Base-by-base conservation (phyloP, 2,797 vertebrate genomes). In the Myripristis jacobus region DNA sequence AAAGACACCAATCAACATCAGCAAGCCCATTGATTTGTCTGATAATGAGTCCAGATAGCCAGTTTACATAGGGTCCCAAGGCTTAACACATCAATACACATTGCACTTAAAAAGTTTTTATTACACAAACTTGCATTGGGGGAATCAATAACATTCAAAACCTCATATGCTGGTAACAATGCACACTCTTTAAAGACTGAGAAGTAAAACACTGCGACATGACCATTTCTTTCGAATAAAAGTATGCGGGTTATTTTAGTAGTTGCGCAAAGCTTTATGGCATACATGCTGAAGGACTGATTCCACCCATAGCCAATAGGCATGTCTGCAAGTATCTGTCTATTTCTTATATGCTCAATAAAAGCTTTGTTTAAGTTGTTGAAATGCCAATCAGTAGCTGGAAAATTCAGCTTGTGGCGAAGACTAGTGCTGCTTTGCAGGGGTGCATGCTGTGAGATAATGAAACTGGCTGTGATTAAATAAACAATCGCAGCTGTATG, bases 11-110 rank as follows among this genome's bases (percentile, higher is more conserved):
- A 84, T 89, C 85, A 84, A 59, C 77, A 86, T 81, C 80, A 70
- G 69, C 41, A 52, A 53, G 55, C 27, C 55, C 61, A 83, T 85
- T 84, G 88, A 91, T 89, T 65, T 66, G 77, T 70, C 72, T 76
- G 70, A 81, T 90, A 89, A 91, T 88, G 84, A 89, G 77, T 67
- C 73, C 76, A 78, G 80, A 81, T 70, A 77, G 78, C 66, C 70
- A 50, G 52, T 83, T 79, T 76, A 53, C 75, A 75, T 36, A 11
- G 57, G 53, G 57, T 77, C 83, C 70, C 63, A 56, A 69, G 81
- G 65, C 75, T 62, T 34, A 57, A 72, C 44, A 38, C 59, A 72
- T 88, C 84, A 76, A 89, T 88, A 83, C 55, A 57, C 6, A 48
- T 36, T 71, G 64, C 73, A 73, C 82, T 87, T 70, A 58, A 77